phyloP scores from a whole-genome alignment of 2,888 invertebrate genomes.

The Protophormia terraenovae region DNA sequence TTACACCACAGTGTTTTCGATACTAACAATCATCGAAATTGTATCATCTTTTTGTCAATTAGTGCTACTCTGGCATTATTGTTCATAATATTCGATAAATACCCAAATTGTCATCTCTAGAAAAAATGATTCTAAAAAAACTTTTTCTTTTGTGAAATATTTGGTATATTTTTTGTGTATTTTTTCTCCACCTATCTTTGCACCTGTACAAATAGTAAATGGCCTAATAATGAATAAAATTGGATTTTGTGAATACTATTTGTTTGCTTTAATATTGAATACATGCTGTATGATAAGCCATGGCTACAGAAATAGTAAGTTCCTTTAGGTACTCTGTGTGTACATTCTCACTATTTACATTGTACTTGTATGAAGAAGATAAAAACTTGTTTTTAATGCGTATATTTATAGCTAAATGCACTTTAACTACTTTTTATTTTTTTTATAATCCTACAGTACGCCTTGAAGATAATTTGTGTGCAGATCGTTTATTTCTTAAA shows the following conservation, averaged over 20 bases:
- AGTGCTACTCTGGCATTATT: constrained; percentile 17
- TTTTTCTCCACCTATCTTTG: constrained; percentile 39
- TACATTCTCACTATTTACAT: no score
- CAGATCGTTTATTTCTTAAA: constrained; percentile 75
- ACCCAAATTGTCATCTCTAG: constrained; percentile 14
- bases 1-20: no score
- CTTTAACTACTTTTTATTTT: background rate
- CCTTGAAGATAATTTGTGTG: constrained; percentile 77
- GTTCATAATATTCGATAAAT: constrained; percentile 52
- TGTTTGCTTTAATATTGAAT: constrained; percentile 57
- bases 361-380: no score
- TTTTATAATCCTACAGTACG: constrained; percentile 71
- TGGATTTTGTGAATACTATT: constrained; percentile 22
- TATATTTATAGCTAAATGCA: no score
- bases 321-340: background rate
- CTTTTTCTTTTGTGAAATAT: constrained; percentile 51
- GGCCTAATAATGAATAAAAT: constrained; percentile 54
- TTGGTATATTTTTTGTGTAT: constrained; percentile 41
- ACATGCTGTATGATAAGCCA: constrained; percentile 53
- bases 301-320: constrained; percentile 73
- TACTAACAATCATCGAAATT: no score
- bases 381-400: constrained; percentile 13
- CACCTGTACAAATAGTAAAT: constrained; percentile 53
- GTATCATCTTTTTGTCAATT: no score
- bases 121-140: constrained; percentile 10